Percentiles rank a stretch among this genome's conserved stretches.
Evolutionary conservation across 2,113 vertebrate genomes (phyloP).

Genomic region (Perccottus glenii): DNA sequence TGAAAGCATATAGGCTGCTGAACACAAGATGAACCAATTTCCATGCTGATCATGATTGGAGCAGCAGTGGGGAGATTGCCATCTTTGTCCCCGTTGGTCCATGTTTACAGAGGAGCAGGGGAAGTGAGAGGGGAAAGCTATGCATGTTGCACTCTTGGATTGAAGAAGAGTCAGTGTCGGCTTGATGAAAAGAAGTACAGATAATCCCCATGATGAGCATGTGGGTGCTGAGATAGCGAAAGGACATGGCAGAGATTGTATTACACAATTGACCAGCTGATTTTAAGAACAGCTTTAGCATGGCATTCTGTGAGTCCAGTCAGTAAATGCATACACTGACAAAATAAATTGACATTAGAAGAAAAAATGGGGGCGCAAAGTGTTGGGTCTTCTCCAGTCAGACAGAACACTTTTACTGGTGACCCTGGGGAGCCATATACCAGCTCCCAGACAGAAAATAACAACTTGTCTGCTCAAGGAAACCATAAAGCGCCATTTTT

Average conservation of each 20-base stretch:
- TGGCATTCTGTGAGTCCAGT: slow-evolving; percentile 9
- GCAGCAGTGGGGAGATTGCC: slow-evolving; percentile 60
- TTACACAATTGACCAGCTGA: slow-evolving; percentile 12
- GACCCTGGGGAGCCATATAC: slow-evolving; percentile 48
- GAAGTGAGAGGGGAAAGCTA: slow-evolving; percentile 46
- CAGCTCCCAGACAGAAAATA: slow-evolving; percentile 58
- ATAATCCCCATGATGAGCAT: slow-evolving; percentile 69
- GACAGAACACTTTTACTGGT: slow-evolving; percentile 46
- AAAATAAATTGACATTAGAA: neutral
- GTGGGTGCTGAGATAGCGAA: slow-evolving; percentile 48
- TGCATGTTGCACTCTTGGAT: slow-evolving; percentile 57
- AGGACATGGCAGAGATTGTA: slow-evolving; percentile 17
- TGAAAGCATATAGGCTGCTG: slow-evolving; percentile 35
- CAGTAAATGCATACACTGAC: slow-evolving; percentile 24
- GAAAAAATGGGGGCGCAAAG: neutral
- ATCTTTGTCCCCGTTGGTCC: slow-evolving; percentile 65
- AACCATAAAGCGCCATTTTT: slow-evolving; percentile 35
- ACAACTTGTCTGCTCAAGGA: slow-evolving; percentile 53
- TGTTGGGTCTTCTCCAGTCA: slow-evolving; percentile 37
- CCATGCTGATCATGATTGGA: slow-evolving; percentile 64
- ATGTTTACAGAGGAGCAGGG: slow-evolving; percentile 38
- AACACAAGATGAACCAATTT: slow-evolving; percentile 55
- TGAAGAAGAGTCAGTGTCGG: slow-evolving; percentile 36
- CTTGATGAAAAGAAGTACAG: slow-evolving; percentile 63
- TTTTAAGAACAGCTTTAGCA: slow-evolving; percentile 9